Evolutionary conservation across 2,888 invertebrate species (phyloP).

Genomic region (Cataglyphis cursor): DNA sequence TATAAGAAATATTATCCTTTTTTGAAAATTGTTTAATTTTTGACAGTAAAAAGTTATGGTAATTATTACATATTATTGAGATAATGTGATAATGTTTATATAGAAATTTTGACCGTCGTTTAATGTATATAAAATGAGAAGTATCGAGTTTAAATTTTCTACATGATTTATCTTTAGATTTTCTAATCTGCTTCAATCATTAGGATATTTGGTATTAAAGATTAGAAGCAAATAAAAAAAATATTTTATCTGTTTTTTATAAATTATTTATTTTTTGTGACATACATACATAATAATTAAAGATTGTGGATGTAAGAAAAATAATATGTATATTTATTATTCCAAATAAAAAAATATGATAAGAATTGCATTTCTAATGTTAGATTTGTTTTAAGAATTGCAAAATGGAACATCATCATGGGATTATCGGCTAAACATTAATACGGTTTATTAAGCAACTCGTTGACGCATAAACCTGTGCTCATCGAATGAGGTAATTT

Average conservation of each 20-base stretch:
- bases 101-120: not conserved
- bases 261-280: not conserved
- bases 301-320: not conserved
- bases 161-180: not conserved
- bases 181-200: not conserved
- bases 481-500: conserved; percentile 46
- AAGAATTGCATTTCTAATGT: not conserved
- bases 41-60: not conserved
- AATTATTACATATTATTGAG: too few species aligned
- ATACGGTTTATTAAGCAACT: conserved; percentile 41
- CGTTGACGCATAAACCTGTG: conserved; percentile 29
- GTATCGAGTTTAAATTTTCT: not conserved
- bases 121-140: not conserved
- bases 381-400: conserved; percentile 29
- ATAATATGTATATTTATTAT: not conserved
- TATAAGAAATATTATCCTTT: not conserved
- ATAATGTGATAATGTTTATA: not conserved
- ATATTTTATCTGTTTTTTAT: not conserved
- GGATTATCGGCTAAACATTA: conserved; percentile 42
- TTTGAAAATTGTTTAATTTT: conserved; percentile 1
- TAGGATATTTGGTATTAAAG: not conserved
- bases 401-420: not conserved
- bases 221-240: not conserved
- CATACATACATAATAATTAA: not conserved
- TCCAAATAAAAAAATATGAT: not conserved